Base-by-base conservation (phyloP, 2,797 vertebrate species). In the Fratercula arctica region DNA sequence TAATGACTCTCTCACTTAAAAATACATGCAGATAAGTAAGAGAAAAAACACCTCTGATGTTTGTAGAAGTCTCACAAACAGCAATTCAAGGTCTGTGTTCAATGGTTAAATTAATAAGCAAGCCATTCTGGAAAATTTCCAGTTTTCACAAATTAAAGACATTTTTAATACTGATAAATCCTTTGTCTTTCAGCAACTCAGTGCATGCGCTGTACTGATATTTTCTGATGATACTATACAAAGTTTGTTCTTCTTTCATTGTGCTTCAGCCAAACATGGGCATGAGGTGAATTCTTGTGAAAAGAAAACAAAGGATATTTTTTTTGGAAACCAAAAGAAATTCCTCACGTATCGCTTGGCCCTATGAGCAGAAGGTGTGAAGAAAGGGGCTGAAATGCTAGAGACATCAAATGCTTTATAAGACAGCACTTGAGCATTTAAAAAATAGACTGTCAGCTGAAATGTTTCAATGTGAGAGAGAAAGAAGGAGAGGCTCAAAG, bases 391-490 rank as follows among this genome's bases (percentile, higher is more conserved):
- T 95, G 90, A 94, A 96, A 95, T 96, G 72, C 86, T 96, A 85
- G 78, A 92, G 83, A 94, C 86, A 95, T 96, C 95, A 97, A 96
- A 96, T 95, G 66, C 90, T 95, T 95, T 90, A 80, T 94, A 96
- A 95, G 82, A 56, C 68, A 89, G 64, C 90, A 88, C 85, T 56
- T 84, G 90, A 94, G 85, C 64, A 85, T 95, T 96, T 96, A 96
- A 96, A 95, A 97, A 96, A 92, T 86, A 96, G 92, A 78, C 92
- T 96, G 96, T 96, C 92, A 89, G 90, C 78, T 95, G 96, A 95
- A 96, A 95, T 90, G 93, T 84, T 96, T 91, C 96, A 89, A 13
- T 80, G 95, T 89, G 92, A 53, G 93, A 75, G 83, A 86, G 72
- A 89, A 64, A 94, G 89, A 74, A 90, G 54, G 70, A 94, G 78